Evolutionary conservation across 2,797 vertebrate species (phyloP).

Genomic region (Phoeniculus purpureus): DNA sequence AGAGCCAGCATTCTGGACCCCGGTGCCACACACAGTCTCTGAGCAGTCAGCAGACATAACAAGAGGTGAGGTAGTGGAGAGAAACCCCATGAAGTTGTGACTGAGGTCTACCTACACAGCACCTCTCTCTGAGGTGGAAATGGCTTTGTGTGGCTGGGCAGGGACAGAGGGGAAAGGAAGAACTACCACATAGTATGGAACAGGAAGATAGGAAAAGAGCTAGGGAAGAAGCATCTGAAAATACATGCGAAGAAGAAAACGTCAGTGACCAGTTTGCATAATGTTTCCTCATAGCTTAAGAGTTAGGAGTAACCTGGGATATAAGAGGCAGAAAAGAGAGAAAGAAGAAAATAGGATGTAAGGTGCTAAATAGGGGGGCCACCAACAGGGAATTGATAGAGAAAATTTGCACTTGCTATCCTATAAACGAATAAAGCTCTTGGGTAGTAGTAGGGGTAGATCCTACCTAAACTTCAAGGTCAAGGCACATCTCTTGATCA

Average conservation of each 20-base stretch:
- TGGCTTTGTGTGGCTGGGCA: background rate
- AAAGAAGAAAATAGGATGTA: background rate
- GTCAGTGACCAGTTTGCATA: background rate
- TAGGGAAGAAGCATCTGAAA: background rate
- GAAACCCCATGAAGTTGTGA: background rate
- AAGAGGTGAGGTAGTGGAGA: background rate
- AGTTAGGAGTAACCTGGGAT: background rate
- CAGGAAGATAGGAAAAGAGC: background rate
- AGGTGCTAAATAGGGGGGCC: background rate
- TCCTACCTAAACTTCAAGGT: background rate
- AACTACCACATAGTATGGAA: background rate
- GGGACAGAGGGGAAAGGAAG: background rate
- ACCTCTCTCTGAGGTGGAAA: background rate
- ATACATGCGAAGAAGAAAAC: background rate
- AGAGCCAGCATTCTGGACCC: background rate
- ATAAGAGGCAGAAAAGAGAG: background rate
- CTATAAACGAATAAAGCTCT: background rate
- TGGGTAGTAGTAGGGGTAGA: background rate
- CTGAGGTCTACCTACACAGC: background rate
- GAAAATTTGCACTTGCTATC: background rate
- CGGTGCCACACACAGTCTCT: background rate
- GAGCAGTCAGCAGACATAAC: background rate
- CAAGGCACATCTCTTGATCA: background rate
- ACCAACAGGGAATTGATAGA: fast-evolving
- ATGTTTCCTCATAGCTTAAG: background rate